Evolutionary conservation across 2,797 vertebrate genomes (phyloP), one percentile per base, ranked within the genome.

Genomic region (Prunella strophiata): DNA sequence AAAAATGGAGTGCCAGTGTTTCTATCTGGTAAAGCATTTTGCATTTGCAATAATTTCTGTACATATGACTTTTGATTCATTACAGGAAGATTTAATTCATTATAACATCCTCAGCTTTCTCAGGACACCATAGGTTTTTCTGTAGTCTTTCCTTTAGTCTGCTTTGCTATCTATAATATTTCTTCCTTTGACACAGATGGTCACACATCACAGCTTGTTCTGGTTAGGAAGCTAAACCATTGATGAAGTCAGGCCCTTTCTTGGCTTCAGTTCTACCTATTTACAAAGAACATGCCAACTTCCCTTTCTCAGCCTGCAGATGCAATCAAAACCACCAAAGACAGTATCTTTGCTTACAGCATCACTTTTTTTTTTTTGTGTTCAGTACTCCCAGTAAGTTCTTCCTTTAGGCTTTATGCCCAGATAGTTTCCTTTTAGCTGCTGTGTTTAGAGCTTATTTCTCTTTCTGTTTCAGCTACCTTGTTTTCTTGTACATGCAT

Each of bases 281-380:
- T 91, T 81, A 72, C 38, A 58, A 51, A 72, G 70, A 84, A 62
- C 25, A 20, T 7, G 30, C 62, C 57, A 76, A 11, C 47, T 84
- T 50, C 47, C 11, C 25, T 83, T 93, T 85, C 68, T 77, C 57
- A 73, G 36, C 18, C 57, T 86, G 26, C 27, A 66, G 83, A 45
- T 78, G 73, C 38, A 86, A 66, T 78, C 43, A 78, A 94, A 89
- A 89, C 71, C 83, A 84, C 40, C 26, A 45, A 91, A 96, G 82
- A 80, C 61, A 65, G 27, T 65, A 63, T 65, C 77, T 90, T 70
- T 90, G 73, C 88, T 90, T 86, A 63, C 40, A 93, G 58, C 47
- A 93, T 45, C n/a, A 36, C 36, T 9, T 36, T 36, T 42, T 86
- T 48, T 47, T 88, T 57, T 86, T 59, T 63, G 34, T 75, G 58